Evolutionary conservation across 2,888 invertebrate genomes (phyloP), one percentile per base, ranked within the genome.

Genomic region (Luperina testacea): DNA sequence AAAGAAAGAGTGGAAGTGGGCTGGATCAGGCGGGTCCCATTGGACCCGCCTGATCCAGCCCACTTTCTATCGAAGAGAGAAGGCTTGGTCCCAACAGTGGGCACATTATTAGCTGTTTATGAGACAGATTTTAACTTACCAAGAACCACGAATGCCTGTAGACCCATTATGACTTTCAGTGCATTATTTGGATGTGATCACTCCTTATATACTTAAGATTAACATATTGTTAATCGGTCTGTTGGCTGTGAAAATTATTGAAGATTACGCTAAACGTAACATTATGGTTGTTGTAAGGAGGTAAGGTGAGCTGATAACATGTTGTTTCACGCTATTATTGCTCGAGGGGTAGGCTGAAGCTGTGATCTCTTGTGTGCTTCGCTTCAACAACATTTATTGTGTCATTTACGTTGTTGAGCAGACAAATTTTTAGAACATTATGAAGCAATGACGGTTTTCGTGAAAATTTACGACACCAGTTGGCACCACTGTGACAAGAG

Each of bases 91-190:
- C 67, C 9, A 45, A 1, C 27, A 45, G 27, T 27, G 7, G 27
- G n/a, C 20, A 45, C 3, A 5, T 17, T 45, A n/a, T 17, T 11
- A n/a, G n/a, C 8, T 45, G 42, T n/a, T 67, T 67, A n/a, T 45
- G 7, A 24, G 24, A 15, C n/a, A 48, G n/a, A n/a, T 13, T 17
- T n/a, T 0, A 9, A 85, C 90, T 91, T 78, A 92, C 92, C 92
- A 77, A 92, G 83, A 67, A 91, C 74, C 65, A 91, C 15, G 11
- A 92, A n/a, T 77, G 87, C 88, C 84, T 90, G 83, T n/a, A 87
- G 70, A 78, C 88, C 90, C 90, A 90, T 89, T 17, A 48, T 82
- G 83, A 65, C 83, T 80, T 81, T 81, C 82, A 84, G 83, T 88
- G 48, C 59, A 48, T 24, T 9, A 6, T 1, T 24, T 6, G 15